Evolutionary conservation across 2,888 invertebrate species (phyloP), one percentile per base, ranked within the genome.

Genomic region (Hemicrepidius hirtus): DNA sequence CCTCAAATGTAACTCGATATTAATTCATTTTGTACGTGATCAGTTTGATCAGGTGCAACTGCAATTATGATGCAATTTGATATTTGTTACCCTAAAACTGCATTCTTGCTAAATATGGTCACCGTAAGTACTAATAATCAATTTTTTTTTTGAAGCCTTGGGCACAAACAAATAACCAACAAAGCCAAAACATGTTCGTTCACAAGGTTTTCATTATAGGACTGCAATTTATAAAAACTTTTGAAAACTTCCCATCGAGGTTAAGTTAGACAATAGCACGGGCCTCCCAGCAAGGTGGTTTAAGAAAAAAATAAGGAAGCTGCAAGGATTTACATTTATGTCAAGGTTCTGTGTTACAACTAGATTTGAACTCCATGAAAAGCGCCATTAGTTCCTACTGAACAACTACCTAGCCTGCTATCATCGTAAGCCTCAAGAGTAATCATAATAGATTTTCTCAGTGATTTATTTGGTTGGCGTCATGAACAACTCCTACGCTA

Each of bases 361-460:
- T 32, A 4, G 18, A 32, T 32, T 32, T 28, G 53, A 32, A 10
- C 20, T 16, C 10, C n/a, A 13, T 13, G 40, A 40, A 13, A 13
- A 40, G 40, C 6, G 40, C 40, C 13, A 40, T n/a, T 40, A 40
- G 12, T 18, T 24, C 12, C 21, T 20, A 28, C 28, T 21, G 13
- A 53, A 53, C n/a, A 28, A 24, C 24, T 28, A 7, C 2, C 13
- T 28, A 7, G n/a, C 13, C 10, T 53, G 28, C 21, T 28, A 49
- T 53, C 12, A 53, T 21, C 28, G 20, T 10, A 53, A n/a, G 24
- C 28, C 24, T 53, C 20, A n/a, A 28, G 12, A 28, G 32, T 28
- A 53, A 53, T 53, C 53, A 53, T 21, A 53, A 53, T 53, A 53
- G 53, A 53, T 53, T 53, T 28, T 53, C 24, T 28, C 28, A 53